Evolutionary conservation across 1,140 invertebrate genomes (phyloP).

Genomic region (Macrostomum lignano): DNA sequence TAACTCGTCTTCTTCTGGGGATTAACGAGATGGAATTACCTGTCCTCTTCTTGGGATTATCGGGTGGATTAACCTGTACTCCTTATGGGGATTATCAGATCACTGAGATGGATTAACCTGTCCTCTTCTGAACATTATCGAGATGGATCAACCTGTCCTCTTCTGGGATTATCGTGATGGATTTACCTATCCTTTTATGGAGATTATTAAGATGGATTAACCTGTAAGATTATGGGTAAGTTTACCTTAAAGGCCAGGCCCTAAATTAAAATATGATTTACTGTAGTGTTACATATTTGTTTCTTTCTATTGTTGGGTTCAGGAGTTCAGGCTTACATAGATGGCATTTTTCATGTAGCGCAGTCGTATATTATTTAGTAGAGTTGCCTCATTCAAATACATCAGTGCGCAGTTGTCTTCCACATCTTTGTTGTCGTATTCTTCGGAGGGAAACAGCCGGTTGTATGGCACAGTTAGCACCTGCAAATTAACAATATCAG

Average conservation of each 20-base stretch:
- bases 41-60: too few species aligned
- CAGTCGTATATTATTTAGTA: conserved; percentile 63
- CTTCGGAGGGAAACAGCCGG: conserved; percentile 59
- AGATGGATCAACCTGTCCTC: too few species aligned
- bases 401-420: conserved; percentile 91
- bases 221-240: background rate
- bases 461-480: conserved; percentile 32
- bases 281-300: background rate
- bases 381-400: conserved; percentile 83
- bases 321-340: conserved; percentile 63
- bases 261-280: background rate
- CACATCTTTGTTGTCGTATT: conserved; percentile 50
- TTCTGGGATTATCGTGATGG: too few species aligned
- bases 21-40: too few species aligned
- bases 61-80: too few species aligned
- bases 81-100: too few species aligned
- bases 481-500: conserved; percentile 31
- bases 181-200: too few species aligned
- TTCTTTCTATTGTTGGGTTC: background rate
- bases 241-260: background rate
- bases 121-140: too few species aligned
- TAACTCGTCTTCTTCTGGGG: too few species aligned
- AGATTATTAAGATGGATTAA: too few species aligned
- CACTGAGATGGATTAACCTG: too few species aligned
- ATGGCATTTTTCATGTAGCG: conserved; percentile 78